Base-by-base conservation (phyloP, 2,113 vertebrate genomes). In the Benitochromis conjunctus region DNA sequence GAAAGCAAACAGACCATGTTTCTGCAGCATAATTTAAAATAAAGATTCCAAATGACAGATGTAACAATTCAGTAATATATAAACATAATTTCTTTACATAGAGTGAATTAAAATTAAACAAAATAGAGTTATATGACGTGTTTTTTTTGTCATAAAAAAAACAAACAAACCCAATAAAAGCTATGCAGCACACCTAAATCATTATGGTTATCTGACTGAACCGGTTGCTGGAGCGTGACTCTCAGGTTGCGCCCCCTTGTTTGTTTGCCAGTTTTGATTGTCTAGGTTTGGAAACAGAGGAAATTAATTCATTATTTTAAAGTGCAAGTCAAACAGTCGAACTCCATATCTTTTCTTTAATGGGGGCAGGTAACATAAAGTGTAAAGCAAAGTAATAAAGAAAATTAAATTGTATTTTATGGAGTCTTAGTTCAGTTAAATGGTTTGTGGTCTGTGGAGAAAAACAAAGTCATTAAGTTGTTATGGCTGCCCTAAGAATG, bases 321-420 rank as follows among this genome's bases (percentile, higher is more conserved):
- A 64, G 31, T 86, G 8, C 21, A 7, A 21, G 24, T 81, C 83
- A 94, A 93, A 92, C 80, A 92, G 3, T 60, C 43, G 6, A 29
- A 60, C 41, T 10, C 6, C 48, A 60, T 55, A 46, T 62, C 14
- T 4, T 31, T 58, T 43, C 16, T 74, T 83, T 82, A 71, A 66
- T 55, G 43, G 66, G 57, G 18, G 9, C 8, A 9, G 19, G 60
- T 64, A 10, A n/a, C 34, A 81, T 16, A 79, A 66, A 71, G 26
- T 38, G 57, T 81, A 24, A 82, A 83, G 57, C 57, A 57, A 56
- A 69, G 51, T 62, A 71, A 80, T 83, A 83, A 81, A 62, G 53
- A 54, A 34, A 77, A 79, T 60, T 51, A n/a, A 80, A 79, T 5
- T 8, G 5, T 46, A 56, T 83, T 91, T 92, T 89, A 89, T 89